Evolutionary conservation across 1,140 invertebrate genomes (phyloP).

Genomic region (Chironomus striatipennis): DNA sequence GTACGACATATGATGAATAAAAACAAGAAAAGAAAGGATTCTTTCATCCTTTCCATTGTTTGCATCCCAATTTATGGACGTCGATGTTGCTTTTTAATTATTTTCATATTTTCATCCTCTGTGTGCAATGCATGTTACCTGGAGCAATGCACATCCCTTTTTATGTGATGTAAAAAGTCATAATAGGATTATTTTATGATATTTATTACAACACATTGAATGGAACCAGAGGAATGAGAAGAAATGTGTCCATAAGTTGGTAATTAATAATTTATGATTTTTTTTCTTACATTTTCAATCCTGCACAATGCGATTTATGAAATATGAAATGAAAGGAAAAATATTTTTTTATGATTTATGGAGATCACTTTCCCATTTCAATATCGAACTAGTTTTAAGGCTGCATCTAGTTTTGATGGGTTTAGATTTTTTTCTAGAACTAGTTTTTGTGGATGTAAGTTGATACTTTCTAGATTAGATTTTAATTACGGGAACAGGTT

Average conservation of each 20-base stretch:
- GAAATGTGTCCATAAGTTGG: conserved; percentile 11
- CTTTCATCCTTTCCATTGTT: neutral
- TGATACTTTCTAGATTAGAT: no score
- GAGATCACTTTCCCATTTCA: neutral
- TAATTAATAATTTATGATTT: conserved; percentile 24
- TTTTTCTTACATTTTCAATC: neutral
- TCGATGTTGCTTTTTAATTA: conserved; percentile 3
- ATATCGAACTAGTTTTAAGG: no score
- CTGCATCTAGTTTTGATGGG: no score
- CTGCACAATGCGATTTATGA: neutral
- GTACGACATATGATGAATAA: neutral
- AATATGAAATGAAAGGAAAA: neutral
- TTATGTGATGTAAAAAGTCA: conserved; percentile 14
- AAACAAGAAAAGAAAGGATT: neutral
- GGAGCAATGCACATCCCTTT: neutral
- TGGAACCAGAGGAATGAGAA: neutral
- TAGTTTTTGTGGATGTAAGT: no score
- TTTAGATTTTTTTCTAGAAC: no score
- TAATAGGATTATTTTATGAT: conserved; percentile 20
- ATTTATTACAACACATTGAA: conserved; percentile 18
- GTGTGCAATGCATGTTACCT: no score
- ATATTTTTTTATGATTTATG: neutral
- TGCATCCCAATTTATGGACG: neutral
- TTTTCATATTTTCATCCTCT: neutral
- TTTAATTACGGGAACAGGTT: no score